A percentile compares a stretch with the other conserved stretches of the same genome.
phyloP scores from a whole-genome alignment of 2,888 invertebrate genomes.

The Lacanobia oleracea region DNA sequence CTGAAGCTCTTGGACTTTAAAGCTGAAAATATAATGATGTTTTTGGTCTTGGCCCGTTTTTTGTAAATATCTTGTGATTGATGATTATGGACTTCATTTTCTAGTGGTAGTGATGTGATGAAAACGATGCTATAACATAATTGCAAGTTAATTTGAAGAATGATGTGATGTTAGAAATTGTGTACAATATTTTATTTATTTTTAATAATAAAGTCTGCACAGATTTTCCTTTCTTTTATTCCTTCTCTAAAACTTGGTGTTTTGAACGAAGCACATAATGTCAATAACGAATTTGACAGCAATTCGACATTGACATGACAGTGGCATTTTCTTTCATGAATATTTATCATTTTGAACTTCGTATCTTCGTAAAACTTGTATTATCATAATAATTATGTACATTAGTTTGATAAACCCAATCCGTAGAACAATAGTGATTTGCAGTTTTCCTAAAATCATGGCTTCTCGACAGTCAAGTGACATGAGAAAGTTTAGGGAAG shows the following conservation, averaged over 20 bases:
- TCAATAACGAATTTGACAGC: neutral
- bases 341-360: conserved; percentile 46
- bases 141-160: neutral
- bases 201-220: neutral
- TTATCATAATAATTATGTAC: conserved; percentile 56
- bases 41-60: neutral
- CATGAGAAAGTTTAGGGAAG: conserved; percentile 85
- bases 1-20: conserved; percentile 77
- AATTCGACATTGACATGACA: neutral
- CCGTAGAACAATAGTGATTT: conserved; percentile 46
- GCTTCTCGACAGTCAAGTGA: conserved; percentile 70
- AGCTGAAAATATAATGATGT: neutral
- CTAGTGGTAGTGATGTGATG: too few relatives aligned
- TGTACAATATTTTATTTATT: neutral
- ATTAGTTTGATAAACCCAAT: conserved; percentile 55
- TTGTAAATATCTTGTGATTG: conserved; percentile 3
- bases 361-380: neutral
- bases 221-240: neutral
- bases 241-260: neutral
- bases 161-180: neutral
- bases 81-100: too few relatives aligned
- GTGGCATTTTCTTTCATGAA: neutral
- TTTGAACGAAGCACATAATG: conserved; percentile 1
- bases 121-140: neutral
- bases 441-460: conserved; percentile 61